phyloP scores from a whole-genome alignment of 2,113 vertebrate genomes.

The Struthio camelus region DNA sequence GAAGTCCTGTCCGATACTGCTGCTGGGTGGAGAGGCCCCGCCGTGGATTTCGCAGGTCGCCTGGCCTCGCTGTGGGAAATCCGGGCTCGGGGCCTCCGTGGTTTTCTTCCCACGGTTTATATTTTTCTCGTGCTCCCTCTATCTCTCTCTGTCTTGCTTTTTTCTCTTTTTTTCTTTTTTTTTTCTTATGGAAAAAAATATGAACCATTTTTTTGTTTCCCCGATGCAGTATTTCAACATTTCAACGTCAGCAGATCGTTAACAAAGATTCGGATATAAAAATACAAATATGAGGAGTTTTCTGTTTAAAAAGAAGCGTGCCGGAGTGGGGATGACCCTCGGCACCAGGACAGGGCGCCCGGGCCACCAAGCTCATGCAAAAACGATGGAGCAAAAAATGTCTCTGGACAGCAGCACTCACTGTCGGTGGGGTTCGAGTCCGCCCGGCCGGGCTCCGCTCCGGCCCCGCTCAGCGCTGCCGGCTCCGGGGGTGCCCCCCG shows the following conservation, averaged over 20 bases:
- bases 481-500: conserved; percentile 44
- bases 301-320: conserved; percentile 93
- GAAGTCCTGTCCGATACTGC: conserved; percentile 78
- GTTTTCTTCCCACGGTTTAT: not conserved
- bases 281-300: conserved; percentile 92
- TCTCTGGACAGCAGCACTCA: conserved; percentile 71
- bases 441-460: not conserved
- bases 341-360: conserved; percentile 83
- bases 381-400: conserved; percentile 84
- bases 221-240: conserved; percentile 84
- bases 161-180: conserved; percentile 50
- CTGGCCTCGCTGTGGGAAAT: conserved; percentile 59
- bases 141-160: not conserved
- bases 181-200: conserved; percentile 63
- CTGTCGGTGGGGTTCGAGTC: conserved; percentile 33
- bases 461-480: conserved; percentile 4
- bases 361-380: conserved; percentile 90
- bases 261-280: conserved; percentile 98
- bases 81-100: not conserved
- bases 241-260: conserved; percentile 87
- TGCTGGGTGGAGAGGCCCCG: conserved; percentile 72
- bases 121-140: not conserved
- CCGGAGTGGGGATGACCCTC: conserved; percentile 79
- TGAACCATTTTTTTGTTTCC: conserved; percentile 70
- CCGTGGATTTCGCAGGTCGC: conserved; percentile 1